These are phyloP conservation scores for Emydoidea blandingii DNA, from an alignment of 2,797 vertebrate species.

Conservation along the genomic window DNA sequence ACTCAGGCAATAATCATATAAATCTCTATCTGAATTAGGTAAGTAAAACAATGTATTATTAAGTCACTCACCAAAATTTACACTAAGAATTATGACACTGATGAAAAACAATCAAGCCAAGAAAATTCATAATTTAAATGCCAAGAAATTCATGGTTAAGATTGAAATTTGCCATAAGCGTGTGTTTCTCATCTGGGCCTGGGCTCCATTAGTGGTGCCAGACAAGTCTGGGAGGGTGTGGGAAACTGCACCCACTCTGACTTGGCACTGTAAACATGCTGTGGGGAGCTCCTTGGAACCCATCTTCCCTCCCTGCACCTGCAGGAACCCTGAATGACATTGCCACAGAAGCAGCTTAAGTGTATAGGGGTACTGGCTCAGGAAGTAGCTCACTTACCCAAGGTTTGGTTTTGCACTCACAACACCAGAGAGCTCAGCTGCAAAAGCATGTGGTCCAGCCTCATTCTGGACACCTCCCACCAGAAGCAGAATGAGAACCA, in stretches of 20 bases:
- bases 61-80: slow-evolving; percentile 71
- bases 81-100: slow-evolving; percentile 61
- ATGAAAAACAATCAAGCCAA: slow-evolving; percentile 61
- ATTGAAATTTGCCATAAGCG: slow-evolving; percentile 27
- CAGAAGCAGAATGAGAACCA: neutral
- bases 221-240: neutral
- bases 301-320: neutral
- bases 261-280: neutral
- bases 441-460: neutral
- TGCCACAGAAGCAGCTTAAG: neutral
- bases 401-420: neutral
- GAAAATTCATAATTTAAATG: slow-evolving; percentile 41
- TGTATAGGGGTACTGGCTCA: neutral
- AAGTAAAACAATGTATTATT: slow-evolving; percentile 74
- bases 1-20: slow-evolving; percentile 76
- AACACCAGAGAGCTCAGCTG: neutral
- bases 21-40: slow-evolving; percentile 79
- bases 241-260: neutral
- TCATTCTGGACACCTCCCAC: neutral
- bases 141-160: neutral
- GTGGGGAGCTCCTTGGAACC: neutral
- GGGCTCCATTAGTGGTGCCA: neutral
- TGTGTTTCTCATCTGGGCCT: neutral
- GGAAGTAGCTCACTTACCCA: neutral
- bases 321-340: rapidly evolving